Conservation (phyloP, 1,140 invertebrate species). For the Campodea augens region DNA sequence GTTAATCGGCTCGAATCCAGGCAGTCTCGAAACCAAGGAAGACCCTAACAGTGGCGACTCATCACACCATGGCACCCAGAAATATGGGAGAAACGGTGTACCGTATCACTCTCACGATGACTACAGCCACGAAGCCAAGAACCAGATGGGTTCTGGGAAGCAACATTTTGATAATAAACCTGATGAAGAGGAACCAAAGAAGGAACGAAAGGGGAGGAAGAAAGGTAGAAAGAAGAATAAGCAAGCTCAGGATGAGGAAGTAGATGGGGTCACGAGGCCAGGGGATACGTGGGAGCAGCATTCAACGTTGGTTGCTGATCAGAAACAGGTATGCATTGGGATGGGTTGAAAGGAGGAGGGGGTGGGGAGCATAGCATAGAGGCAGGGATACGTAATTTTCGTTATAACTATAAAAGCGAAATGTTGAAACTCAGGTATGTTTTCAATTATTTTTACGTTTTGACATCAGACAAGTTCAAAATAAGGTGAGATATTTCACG, state of each 20-base stretch:
- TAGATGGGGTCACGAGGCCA: background rate
- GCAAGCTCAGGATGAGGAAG: background rate
- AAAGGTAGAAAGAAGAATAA: background rate
- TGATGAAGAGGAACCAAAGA: background rate
- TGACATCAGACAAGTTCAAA: too few species aligned
- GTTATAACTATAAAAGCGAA: too few species aligned
- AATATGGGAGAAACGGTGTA: too few species aligned
- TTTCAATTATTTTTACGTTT: too few species aligned
- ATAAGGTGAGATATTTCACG: too few species aligned
- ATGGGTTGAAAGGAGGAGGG: too few species aligned
- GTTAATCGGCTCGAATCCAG: background rate
- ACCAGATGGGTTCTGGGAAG: background rate
- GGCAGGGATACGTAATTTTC: too few species aligned
- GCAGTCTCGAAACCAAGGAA: background rate
- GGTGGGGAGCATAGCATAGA: too few species aligned
- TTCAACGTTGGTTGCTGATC: conserved; percentile 15
- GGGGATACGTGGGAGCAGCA: conserved; percentile 13
- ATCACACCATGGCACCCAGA: too few species aligned
- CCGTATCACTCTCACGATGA: background rate
- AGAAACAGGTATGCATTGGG: conserved; percentile 20
- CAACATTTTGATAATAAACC: background rate
- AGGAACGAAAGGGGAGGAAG: background rate
- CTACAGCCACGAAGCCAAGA: background rate
- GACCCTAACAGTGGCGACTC: background rate
- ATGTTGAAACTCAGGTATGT: too few species aligned